These are phyloP conservation scores for Junco hyemalis DNA, from an alignment of 2,113 vertebrate species.

Conservation along the genomic window DNA sequence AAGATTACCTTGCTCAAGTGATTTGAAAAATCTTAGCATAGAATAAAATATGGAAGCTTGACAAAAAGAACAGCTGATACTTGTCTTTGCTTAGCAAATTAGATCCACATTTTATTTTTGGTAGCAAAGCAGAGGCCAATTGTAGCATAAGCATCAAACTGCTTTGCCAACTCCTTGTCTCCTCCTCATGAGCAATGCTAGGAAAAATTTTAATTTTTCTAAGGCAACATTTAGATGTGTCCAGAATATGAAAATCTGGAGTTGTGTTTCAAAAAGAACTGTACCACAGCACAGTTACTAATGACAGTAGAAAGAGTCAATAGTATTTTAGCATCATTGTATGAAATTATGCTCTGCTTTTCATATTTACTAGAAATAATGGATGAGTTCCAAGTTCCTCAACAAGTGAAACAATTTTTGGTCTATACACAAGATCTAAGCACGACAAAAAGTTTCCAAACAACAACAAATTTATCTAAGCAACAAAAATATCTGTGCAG, in stretches of 20 bases:
- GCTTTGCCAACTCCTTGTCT: conserved; percentile 28
- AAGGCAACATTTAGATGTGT: not conserved
- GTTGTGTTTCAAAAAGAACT: not conserved
- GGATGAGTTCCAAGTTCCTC: not conserved
- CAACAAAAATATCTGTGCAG: not conserved
- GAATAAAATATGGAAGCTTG: conserved; percentile 37
- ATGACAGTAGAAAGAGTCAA: not conserved
- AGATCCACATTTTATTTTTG: conserved; percentile 27
- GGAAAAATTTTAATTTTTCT: not conserved
- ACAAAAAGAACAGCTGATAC: conserved; percentile 54
- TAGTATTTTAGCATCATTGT: not conserved
- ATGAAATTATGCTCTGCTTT: not conserved
- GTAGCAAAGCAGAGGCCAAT: conserved; percentile 40
- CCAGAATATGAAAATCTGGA: not conserved
- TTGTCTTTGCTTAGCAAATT: conserved; percentile 42
- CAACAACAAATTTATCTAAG: not conserved
- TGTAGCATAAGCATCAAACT: conserved; percentile 17
- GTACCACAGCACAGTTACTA: not conserved
- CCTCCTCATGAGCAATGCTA: not conserved
- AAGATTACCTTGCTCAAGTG: conserved; percentile 31
- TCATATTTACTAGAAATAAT: not conserved
- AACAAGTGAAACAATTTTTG: not conserved
- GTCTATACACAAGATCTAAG: not conserved
- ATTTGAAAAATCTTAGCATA: not conserved
- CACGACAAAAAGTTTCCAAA: not conserved